Evolutionary conservation across 2,888 invertebrate genomes (phyloP), one percentile per base, ranked within the genome.

Genomic region (Sarcophaga carnaria): DNA sequence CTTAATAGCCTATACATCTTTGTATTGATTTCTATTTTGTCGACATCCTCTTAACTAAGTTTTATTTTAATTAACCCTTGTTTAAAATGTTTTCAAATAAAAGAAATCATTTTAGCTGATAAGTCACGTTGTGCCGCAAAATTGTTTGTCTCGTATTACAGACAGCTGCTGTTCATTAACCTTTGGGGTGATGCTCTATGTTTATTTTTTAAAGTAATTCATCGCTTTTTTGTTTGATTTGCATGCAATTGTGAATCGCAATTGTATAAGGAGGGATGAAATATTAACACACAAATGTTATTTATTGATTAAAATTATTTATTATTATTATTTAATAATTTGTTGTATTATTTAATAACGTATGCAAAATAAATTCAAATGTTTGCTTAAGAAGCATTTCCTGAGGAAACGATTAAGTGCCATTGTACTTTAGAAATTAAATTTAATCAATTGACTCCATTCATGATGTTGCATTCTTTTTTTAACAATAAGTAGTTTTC

Each of bases 151-250:
- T 76, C 69, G n/a, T 17, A 59, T 70, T 70, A 70, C 14, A 27
- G n/a, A 22, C 60, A 63, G 14, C 80, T 77, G 64, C 72, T 83
- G 86, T 86, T 86, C 84, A 81, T 87, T 81, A 67, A 87, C 84
- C 83, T 87, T 83, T 87, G 37, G 12, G 80, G 77, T 83, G 67
- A 76, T 81, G 47, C 37, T 60, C 27, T 17, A 45, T 71, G 27
- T 27, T 27, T 12, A 54, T 12, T 54, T 59, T 49, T 67, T 62
- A 54, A 54, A 17, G 49, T 11, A 54, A 12, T 54, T 54, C 17
- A 54, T 17, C 17, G 4, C 14, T 25, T 27, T 47, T 27, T 79
- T 5, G 17, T 59, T 63, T 37, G n/a, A 11, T 71, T 17, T 27
- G 0, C 22, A 69, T 64, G 25, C 47, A 54, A 64, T 75, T 63